Base-by-base conservation (phyloP, 2,113 vertebrate species). In the Archilochus colubris region DNA sequence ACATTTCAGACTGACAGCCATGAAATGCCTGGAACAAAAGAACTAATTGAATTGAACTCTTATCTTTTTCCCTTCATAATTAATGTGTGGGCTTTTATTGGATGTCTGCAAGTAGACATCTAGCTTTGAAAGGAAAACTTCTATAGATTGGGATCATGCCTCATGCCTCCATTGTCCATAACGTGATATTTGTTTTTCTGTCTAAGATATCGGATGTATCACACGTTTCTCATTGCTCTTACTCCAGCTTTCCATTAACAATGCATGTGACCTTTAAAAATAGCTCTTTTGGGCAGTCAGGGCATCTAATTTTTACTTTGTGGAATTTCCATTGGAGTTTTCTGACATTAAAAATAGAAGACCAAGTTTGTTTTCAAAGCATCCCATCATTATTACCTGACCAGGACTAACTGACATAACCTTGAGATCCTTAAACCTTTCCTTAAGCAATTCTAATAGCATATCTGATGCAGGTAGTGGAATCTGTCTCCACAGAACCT, bases 41-140 rank as follows among this genome's bases (percentile, higher is more conserved):
- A 87, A 94, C 54, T 63, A 94, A 94, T 89, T 76, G n/a, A 96
- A 90, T 63, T 88, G 48, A 89, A 86, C 63, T 88, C 78, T 97
- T 87, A 91, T 85, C 63, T 95, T 84, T 96, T 86, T 59, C 54
- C n/a, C 48, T 86, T 96, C 83, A 36, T 91, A 96, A 97, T 97
- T 96, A 97, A 94, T 83, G 69, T 92, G 50, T 82, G 68, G 81
- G 83, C 61, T 95, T 86, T 89, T 89, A 95, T 74, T 91, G 69
- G 48, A 31, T 91, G 82, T 81, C 88, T 95, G 61, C 72, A 96
- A 96, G 66, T 53, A 94, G 91, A 91, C 77, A 80, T 94, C 55
- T 48, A 75, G 54, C 30, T 86, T 93, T 94, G 74, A 94, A 97
- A 94, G 79, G 63, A 91, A 96, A 69, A 77, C 36, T 72, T 33